Conservation (phyloP, 2,113 vertebrate species). For the Notechis scutatus region DNA sequence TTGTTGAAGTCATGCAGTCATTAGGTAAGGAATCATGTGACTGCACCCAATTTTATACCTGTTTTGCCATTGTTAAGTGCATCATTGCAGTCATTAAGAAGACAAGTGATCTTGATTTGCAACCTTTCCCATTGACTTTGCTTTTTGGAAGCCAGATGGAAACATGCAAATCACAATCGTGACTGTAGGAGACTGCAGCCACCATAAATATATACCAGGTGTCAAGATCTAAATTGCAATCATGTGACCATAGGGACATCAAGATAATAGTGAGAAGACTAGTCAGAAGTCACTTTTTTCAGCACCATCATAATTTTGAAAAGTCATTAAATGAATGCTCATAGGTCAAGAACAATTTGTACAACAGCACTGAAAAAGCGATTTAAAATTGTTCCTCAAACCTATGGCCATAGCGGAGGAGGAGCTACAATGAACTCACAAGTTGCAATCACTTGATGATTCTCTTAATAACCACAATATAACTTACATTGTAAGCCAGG, state of each 20-base stretch:
- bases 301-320: not conserved
- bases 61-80: not conserved
- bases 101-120: not conserved
- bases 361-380: not conserved
- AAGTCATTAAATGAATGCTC: not conserved
- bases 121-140: not conserved
- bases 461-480: not conserved
- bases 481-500: not conserved
- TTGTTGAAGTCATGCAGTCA: not conserved
- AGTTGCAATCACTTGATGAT: not conserved
- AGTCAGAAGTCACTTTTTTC: not conserved
- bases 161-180: not conserved
- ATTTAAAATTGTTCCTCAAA: not conserved
- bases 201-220: not conserved
- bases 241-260: not conserved
- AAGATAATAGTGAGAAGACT: not conserved
- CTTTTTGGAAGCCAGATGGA: not conserved
- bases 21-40: not conserved
- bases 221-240: not conserved
- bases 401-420: not conserved
- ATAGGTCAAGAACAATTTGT: not conserved
- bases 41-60: not conserved
- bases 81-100: not conserved
- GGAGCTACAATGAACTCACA: not conserved
- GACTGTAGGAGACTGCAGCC: not conserved